These are phyloP conservation scores for Cantharis rufa DNA, from an alignment of 2,888 invertebrate species.

Conservation along the genomic window DNA sequence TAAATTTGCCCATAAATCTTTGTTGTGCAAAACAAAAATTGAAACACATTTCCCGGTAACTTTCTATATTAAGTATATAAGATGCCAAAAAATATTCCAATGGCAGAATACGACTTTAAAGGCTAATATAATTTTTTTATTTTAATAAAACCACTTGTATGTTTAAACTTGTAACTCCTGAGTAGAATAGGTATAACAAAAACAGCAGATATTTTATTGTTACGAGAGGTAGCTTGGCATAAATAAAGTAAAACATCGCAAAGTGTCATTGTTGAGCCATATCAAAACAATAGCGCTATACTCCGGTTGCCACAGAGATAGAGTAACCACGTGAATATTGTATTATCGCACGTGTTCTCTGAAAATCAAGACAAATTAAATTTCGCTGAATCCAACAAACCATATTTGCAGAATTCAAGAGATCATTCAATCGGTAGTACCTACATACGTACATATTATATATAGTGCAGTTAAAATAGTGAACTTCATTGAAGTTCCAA, in stretches of 20 bases:
- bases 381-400: neutral
- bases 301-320: neutral
- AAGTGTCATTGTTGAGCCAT: neutral
- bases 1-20: too few relatives aligned
- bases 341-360: neutral
- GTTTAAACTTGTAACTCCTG: neutral
- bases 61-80: too few relatives aligned
- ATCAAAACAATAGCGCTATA: neutral
- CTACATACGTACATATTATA: neutral
- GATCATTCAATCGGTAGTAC: neutral
- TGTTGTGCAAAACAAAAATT: too few relatives aligned
- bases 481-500: neutral
- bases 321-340: neutral
- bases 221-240: neutral
- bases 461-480: too few relatives aligned
- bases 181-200: neutral
- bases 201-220: neutral
- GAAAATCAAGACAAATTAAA: neutral
- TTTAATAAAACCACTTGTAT: neutral
- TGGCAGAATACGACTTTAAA: too few relatives aligned
- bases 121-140: too few relatives aligned
- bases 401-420: neutral
- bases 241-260: too few relatives aligned
- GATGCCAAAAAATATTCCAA: too few relatives aligned
- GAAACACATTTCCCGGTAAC: too few relatives aligned